These are phyloP conservation scores for Exephanes ischioxanthus DNA, from an alignment of 2,888 invertebrate species.

Conservation along the genomic window DNA sequence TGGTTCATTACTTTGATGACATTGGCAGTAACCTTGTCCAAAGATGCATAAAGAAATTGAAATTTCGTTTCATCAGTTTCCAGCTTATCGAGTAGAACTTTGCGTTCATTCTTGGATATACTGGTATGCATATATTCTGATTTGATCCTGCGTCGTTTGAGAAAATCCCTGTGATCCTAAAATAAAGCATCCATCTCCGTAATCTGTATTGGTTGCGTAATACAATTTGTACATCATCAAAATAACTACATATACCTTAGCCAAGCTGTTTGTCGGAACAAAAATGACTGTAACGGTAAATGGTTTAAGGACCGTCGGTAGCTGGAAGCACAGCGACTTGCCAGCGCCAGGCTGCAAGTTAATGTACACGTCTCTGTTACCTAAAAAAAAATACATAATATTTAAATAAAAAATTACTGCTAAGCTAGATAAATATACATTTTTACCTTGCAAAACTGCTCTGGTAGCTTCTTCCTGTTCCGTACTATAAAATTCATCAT, in stretches of 20 bases:
- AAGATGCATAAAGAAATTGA: constrained; percentile 50
- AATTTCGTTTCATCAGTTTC: not conserved
- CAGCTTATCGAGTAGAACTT: not conserved
- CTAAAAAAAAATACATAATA: constrained; percentile 10
- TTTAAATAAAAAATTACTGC: not conserved
- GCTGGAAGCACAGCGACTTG: constrained; percentile 61
- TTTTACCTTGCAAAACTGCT: constrained; percentile 41
- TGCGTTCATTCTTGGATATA: not conserved
- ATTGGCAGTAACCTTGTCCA: constrained; percentile 9
- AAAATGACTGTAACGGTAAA: constrained; percentile 42
- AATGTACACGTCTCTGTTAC: constrained; percentile 43
- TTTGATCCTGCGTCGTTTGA: constrained; percentile 18
- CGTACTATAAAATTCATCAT: not conserved
- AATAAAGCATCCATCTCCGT: not conserved
- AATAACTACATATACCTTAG: constrained; percentile 28
- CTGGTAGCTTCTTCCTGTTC: constrained; percentile 22
- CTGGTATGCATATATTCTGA: constrained; percentile 33
- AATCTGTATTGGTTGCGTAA: not conserved
- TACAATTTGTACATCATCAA: not conserved
- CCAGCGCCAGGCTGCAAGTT: constrained; percentile 50
- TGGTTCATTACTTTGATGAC: constrained; percentile 26
- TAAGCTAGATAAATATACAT: not conserved
- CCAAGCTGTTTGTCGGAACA: constrained; percentile 32
- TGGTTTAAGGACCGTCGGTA: constrained; percentile 51
- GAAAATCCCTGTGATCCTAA: constrained; percentile 45